phyloP scores from a whole-genome alignment of 2,888 invertebrate genomes.

The Ferdinandea cuprea region DNA sequence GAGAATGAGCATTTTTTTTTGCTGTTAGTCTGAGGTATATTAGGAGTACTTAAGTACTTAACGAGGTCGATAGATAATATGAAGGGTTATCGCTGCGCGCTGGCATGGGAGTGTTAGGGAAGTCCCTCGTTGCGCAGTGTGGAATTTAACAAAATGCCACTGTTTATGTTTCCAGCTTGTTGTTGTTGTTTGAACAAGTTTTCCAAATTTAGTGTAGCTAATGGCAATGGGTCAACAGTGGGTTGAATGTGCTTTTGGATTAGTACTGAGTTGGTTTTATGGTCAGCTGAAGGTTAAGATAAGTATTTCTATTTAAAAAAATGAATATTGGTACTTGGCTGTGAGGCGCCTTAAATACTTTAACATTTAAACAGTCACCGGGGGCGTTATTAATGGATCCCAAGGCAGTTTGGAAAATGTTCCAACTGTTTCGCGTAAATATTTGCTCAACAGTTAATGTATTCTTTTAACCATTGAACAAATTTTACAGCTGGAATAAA shows the following conservation, averaged over 20 bases:
- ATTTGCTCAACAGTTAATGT: conserved; percentile 2
- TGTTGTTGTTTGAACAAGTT: conserved; percentile 50
- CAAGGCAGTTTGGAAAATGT: neutral
- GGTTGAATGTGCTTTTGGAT: conserved; percentile 2
- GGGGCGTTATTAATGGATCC: neutral
- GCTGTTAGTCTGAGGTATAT: conserved; percentile 15
- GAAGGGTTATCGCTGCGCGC: conserved; percentile 46
- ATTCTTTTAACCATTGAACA: conserved; percentile 44
- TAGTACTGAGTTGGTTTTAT: too few species aligned
- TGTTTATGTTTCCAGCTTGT: neutral
- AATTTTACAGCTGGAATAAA: conserved; percentile 44
- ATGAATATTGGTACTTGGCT: too few species aligned
- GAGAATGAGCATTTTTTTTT: conserved; percentile 2
- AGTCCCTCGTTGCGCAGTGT: conserved; percentile 21
- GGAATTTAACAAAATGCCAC: neutral
- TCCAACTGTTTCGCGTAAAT: neutral
- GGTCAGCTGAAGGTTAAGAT: too few species aligned
- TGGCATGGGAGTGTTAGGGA: neutral
- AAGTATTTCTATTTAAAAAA: too few species aligned
- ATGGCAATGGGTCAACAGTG: conserved; percentile 29
- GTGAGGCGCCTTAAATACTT: too few species aligned
- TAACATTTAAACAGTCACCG: neutral
- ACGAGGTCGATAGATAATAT: conserved; percentile 43
- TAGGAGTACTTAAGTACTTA: conserved; percentile 53
- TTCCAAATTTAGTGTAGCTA: conserved; percentile 6